Percentiles rank a stretch among this genome's conserved stretches.
Conservation (phyloP, 2,888 invertebrate genomes). For the Platycheirus rosarum region DNA sequence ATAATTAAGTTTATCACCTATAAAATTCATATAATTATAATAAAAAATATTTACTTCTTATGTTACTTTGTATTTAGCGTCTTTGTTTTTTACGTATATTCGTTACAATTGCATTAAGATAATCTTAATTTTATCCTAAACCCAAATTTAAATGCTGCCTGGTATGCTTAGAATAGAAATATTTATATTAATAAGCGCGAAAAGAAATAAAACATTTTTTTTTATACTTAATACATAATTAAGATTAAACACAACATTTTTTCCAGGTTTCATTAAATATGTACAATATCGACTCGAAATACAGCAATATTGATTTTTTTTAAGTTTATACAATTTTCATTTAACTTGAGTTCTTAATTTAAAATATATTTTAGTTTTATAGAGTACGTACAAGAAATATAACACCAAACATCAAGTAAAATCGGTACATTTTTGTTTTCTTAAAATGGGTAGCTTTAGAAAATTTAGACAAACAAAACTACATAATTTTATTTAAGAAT, state of each 20-base stretch:
- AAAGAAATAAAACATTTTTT: constrained; percentile 38
- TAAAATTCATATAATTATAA: constrained; percentile 51
- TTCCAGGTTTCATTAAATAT: constrained; percentile 20
- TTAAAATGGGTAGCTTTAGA: background rate
- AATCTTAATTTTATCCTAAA: constrained; percentile 29
- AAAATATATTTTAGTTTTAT: constrained; percentile 47
- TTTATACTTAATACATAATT: constrained; percentile 48
- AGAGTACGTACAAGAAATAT: constrained; percentile 63
- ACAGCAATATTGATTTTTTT: constrained; percentile 19
- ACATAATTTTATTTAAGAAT: too few species aligned
- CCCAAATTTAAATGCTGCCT: constrained; percentile 38
- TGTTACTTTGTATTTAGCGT: constrained; percentile 64
- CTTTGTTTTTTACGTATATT: constrained; percentile 71
- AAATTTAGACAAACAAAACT: too few species aligned
- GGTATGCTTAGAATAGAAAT: constrained; percentile 44
- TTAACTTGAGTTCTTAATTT: constrained; percentile 25
- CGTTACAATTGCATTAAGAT: constrained; percentile 70
- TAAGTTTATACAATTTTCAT: constrained; percentile 41
- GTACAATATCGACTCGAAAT: constrained; percentile 17
- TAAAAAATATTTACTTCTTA: constrained; percentile 70
- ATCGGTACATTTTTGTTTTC: constrained; percentile 8
- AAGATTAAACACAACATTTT: constrained; percentile 69
- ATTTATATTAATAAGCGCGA: constrained; percentile 53
- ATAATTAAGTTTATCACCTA: constrained; percentile 62
- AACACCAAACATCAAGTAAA: constrained; percentile 60